Evolutionary conservation across 2,113 vertebrate species (phyloP).

Genomic region (Paraplagusia blochii): DNA sequence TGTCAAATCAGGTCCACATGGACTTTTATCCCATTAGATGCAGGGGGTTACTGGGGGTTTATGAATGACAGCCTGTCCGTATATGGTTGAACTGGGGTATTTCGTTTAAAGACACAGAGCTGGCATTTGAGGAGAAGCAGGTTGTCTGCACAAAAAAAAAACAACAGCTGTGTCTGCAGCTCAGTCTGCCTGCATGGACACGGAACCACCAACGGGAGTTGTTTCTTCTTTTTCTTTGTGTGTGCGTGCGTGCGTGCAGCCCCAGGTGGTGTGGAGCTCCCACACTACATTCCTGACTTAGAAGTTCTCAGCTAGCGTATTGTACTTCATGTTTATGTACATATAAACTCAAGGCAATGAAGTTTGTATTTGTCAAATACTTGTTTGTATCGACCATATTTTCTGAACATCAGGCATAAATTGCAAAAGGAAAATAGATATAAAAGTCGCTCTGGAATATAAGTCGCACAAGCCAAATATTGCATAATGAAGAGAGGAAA

Average conservation of each 20-base stretch:
- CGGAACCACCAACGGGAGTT: conserved; percentile 28
- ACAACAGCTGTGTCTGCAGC: conserved; percentile 65
- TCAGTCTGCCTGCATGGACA: conserved; percentile 38
- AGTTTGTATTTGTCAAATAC: neutral
- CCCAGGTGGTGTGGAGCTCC: conserved; percentile 34
- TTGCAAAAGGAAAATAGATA: too few species aligned
- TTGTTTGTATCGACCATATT: too few species aligned
- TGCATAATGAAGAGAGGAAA: too few species aligned
- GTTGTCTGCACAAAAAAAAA: conserved; percentile 55
- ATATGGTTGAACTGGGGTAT: conserved; percentile 15
- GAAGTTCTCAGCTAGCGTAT: conserved; percentile 12
- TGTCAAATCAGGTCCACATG: conserved; percentile 7
- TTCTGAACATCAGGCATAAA: too few species aligned
- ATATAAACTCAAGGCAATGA: neutral
- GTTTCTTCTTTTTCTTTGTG: neutral
- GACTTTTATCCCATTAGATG: conserved; percentile 16
- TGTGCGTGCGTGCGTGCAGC: conserved; percentile 10
- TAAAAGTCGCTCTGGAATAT: too few species aligned
- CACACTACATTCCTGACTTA: conserved; percentile 50
- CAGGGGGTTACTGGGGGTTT: conserved; percentile 1
- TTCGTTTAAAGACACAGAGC: conserved; percentile 29
- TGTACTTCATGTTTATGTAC: conserved; percentile 6
- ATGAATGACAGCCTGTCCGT: conserved; percentile 16
- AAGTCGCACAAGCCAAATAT: too few species aligned
- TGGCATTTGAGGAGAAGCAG: conserved; percentile 55